These are phyloP conservation scores for Cavia porcellus DNA, from an alignment of 2,113 vertebrate species.

Conservation along the genomic window DNA sequence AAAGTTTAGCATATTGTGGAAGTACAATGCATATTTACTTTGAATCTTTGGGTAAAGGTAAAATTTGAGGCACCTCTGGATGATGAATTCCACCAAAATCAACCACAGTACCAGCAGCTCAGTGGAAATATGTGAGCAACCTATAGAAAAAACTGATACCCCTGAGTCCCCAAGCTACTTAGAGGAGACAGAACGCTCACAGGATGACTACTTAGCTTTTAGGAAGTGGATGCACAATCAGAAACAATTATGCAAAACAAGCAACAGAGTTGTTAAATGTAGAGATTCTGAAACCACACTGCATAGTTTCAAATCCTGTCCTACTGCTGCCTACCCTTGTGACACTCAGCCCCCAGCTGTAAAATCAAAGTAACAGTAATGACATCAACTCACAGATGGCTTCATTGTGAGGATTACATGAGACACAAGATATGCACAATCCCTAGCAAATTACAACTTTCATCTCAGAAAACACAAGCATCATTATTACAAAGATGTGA, in stretches of 20 bases:
- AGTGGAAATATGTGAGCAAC: neutral
- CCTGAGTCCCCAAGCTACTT: neutral
- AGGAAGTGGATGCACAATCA: neutral
- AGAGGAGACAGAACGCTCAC: neutral
- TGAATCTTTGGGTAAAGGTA: neutral
- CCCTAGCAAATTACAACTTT: neutral
- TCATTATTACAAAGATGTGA: constrained; percentile 8
- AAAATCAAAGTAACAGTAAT: neutral
- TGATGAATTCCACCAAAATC: neutral
- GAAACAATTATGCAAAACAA: neutral
- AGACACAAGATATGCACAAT: neutral
- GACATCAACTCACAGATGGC: neutral
- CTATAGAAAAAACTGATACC: neutral
- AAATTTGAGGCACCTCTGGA: neutral
- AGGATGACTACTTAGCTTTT: neutral
- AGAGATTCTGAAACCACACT: neutral
- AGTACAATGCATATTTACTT: neutral
- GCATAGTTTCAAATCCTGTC: neutral
- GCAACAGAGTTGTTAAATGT: neutral
- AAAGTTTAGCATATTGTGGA: neutral
- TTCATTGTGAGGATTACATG: neutral
- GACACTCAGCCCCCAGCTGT: neutral
- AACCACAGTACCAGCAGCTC: neutral
- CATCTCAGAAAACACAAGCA: neutral
- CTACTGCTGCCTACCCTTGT: neutral